Evolutionary conservation across 2,888 invertebrate genomes (phyloP), one percentile per base, ranked within the genome.

Genomic region (Esperia sulphurella): DNA sequence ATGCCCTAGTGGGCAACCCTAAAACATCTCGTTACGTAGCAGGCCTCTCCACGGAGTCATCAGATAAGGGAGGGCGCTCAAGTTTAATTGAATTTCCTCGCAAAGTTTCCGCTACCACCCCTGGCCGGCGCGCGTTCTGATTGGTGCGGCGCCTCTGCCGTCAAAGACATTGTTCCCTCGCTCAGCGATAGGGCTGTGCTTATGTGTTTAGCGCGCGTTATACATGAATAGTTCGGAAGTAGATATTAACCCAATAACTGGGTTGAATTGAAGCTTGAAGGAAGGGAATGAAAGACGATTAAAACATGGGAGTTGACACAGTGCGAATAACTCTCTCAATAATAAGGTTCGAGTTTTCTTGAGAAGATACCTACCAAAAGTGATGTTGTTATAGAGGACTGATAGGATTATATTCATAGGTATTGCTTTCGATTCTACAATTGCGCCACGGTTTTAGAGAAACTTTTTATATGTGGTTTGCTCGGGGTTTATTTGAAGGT

Each of bases 21-120:
- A 65, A 10, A 14, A 13, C 61, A 71, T 72, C 77, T 84, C 79
- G 85, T 83, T 83, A 85, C 84, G 84, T 72, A 72, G 71, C 78
- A 64, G 66, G 65, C 72, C 81, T 74, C 81, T 84, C 84, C 76
- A 75, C 79, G 79, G 83, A 77, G 76, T 71, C 75, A 88, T 86
- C 88, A 84, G 88, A 88, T 86, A 85, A 86, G 79, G 77, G 83
- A 71, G 81, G 83, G 76, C 76, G 83, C 79, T 80, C 84, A 87
- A 88, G 86, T 88, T 88, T 87, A 88, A 88, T 88, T 88, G 88
- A 87, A 87, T 85, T 77, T 70, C 75, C 79, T 75, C 75, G 68
- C 79, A 84, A 87, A 88, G 85, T 87, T 87, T 83, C 79, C 83
- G 66, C 66, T 57, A 66, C 76, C 83, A 79, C 84, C 85, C 82